phyloP scores from a whole-genome alignment of 2,888 invertebrate genomes.

The Siphlonurus alternatus region DNA sequence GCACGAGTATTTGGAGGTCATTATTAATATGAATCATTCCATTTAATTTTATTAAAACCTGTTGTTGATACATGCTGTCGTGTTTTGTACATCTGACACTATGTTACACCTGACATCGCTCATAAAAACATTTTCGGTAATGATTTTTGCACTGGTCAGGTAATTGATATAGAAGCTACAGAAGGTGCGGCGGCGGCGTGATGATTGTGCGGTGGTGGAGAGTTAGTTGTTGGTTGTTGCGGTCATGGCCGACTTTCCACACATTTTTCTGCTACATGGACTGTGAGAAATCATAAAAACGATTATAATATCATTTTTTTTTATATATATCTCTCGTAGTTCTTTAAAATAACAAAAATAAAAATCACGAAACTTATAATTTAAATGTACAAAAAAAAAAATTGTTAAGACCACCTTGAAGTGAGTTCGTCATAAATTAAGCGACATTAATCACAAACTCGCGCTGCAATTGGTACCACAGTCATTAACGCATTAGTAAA shows the following conservation, averaged over 20 bases:
- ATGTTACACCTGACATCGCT: too few species aligned
- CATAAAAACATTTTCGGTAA: too few species aligned
- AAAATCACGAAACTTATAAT: background rate
- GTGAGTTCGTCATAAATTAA: too few species aligned
- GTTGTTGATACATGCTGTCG: background rate
- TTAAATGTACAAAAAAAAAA: background rate
- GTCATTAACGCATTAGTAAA: background rate
- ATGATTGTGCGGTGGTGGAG: background rate
- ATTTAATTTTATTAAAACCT: background rate
- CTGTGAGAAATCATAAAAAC: background rate
- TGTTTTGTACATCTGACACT: too few species aligned
- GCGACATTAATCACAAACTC: background rate
- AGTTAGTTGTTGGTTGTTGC: too few species aligned
- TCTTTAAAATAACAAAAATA: background rate
- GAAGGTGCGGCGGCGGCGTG: background rate
- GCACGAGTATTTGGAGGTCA: background rate
- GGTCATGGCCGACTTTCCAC: background rate
- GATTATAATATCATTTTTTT: background rate
- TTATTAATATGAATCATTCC: background rate
- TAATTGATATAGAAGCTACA: background rate
- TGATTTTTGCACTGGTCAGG: too few species aligned
- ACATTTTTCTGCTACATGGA: background rate
- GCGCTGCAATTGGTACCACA: background rate
- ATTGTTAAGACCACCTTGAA: too few species aligned
- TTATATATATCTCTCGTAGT: background rate